These are phyloP conservation scores for Elanus axillaris DNA, from an alignment of 2,113 vertebrate species.

Conservation along the genomic window DNA sequence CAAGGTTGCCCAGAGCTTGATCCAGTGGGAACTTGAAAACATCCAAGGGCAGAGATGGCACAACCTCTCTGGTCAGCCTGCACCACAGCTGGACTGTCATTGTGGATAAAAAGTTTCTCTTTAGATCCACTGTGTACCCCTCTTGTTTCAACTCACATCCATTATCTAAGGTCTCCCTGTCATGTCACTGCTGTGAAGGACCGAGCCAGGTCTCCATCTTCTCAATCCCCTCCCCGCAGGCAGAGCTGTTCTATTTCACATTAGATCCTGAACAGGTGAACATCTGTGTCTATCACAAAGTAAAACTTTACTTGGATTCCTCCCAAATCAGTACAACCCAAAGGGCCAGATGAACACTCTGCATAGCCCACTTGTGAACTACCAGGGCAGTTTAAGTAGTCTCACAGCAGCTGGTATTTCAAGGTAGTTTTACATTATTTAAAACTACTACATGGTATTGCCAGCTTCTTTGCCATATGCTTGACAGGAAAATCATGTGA, in stretches of 20 bases:
- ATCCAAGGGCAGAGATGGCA: not conserved
- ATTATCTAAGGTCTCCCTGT: accelerated
- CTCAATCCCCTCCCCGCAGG: accelerated
- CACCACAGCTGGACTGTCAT: not conserved
- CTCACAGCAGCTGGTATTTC: not conserved
- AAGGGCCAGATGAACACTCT: not conserved
- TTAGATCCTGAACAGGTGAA: not conserved
- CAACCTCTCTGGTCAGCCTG: not conserved
- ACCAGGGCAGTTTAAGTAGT: not conserved
- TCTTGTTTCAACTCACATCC: not conserved
- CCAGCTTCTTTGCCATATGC: not conserved
- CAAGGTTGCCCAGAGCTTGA: not conserved
- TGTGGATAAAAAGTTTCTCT: not conserved
- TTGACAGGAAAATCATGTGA: not conserved
- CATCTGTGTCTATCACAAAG: not conserved
- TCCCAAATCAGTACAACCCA: accelerated
- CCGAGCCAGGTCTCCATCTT: not conserved
- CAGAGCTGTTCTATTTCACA: not conserved
- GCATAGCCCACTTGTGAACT: not conserved
- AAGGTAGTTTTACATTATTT: not conserved
- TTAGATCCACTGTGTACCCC: not conserved
- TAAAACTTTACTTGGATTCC: not conserved
- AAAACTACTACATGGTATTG: not conserved
- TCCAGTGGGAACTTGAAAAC: not conserved
- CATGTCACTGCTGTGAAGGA: not conserved